Conservation (phyloP, 2,888 invertebrate genomes). For the Aromia moschata region DNA sequence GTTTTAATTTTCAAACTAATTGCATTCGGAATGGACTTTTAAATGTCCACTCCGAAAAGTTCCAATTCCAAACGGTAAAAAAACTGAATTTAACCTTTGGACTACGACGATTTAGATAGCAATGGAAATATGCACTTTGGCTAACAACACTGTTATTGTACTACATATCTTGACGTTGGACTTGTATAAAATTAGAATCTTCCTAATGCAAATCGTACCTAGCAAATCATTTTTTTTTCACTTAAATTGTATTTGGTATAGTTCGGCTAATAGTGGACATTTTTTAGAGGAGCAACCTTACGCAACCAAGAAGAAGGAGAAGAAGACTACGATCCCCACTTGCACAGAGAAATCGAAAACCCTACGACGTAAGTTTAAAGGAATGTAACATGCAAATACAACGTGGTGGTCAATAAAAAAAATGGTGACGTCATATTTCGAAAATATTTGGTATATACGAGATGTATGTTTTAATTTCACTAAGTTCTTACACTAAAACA, state of each 20-base stretch:
- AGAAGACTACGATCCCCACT: conserved; percentile 74
- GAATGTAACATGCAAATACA: no score
- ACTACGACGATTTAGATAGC: no score
- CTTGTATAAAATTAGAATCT: background rate
- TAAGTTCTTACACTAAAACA: no score
- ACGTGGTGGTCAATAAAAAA: no score
- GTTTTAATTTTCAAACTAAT: no score
- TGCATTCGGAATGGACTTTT: no score
- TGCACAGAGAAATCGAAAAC: conserved; percentile 71
- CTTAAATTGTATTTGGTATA: background rate
- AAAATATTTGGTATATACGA: no score
- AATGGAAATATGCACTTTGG: background rate
- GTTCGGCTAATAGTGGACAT: background rate
- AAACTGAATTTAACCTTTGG: no score
- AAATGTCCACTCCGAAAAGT: no score
- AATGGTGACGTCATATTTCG: no score
- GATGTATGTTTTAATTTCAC: no score
- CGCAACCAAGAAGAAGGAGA: conserved; percentile 33
- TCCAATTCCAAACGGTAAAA: no score
- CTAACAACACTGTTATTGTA: background rate
- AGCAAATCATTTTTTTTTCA: background rate
- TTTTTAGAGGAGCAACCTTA: conserved; percentile 27
- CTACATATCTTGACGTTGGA: background rate
- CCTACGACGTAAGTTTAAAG: conserved; percentile 75
- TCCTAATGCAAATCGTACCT: background rate